These are phyloP conservation scores for Gymnothorax reevesii DNA, from an alignment of 2,797 vertebrate species.

Conservation along the genomic window DNA sequence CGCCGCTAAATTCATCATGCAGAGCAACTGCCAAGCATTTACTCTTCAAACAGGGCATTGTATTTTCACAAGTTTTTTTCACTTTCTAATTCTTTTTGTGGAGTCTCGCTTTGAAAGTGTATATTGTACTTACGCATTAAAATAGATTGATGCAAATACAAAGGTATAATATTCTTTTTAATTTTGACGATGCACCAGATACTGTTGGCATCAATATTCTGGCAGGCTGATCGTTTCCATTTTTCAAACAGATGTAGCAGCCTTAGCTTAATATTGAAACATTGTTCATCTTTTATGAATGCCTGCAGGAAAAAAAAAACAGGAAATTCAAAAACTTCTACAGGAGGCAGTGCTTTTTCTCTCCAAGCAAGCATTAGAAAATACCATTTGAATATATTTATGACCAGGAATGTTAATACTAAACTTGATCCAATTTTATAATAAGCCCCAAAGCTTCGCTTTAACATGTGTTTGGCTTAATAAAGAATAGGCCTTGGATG, in stretches of 20 bases:
- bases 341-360: background rate
- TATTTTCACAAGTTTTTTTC: too few species aligned
- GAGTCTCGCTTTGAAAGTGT: too few species aligned
- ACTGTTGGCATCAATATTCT: too few species aligned
- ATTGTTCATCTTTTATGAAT: background rate
- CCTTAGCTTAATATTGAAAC: background rate
- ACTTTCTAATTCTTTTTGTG: too few species aligned
- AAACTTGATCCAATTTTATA: background rate
- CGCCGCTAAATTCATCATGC: background rate
- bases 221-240: background rate
- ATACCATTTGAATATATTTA: background rate
- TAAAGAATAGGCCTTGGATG: background rate
- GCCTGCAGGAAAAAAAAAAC: background rate
- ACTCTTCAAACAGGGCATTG: background rate
- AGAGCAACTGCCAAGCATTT: background rate
- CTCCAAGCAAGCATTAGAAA: background rate
- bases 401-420: background rate
- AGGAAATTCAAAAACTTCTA: background rate
- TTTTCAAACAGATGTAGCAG: background rate
- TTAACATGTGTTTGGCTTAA: background rate
- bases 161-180: too few species aligned
- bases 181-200: too few species aligned
- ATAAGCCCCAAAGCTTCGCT: background rate
- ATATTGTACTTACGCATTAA: too few species aligned
- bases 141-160: too few species aligned